phyloP scores from a whole-genome alignment of 2,888 invertebrate genomes.

The Diabrotica balteata region DNA sequence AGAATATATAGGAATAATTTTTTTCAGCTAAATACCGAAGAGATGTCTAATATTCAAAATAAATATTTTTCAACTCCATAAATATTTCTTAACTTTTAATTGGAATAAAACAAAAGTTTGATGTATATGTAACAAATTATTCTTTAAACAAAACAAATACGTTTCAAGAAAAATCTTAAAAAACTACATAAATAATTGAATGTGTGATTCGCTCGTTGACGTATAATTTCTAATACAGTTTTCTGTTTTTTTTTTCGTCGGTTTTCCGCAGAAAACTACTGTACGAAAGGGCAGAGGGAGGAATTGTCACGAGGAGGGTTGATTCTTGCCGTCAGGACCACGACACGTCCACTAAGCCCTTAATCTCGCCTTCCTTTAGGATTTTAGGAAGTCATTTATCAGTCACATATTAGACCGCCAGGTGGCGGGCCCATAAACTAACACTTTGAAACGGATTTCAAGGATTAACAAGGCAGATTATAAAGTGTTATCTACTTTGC shows the following conservation, averaged over 20 bases:
- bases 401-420: conserved; percentile 57
- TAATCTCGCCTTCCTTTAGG: conserved; percentile 60
- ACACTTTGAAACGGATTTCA: conserved; percentile 49
- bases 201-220: too few species aligned
- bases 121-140: too few species aligned
- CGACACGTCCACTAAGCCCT: conserved; percentile 59
- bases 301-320: conserved; percentile 38
- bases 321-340: conserved; percentile 54
- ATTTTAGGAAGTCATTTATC: conserved; percentile 62
- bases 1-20: too few species aligned
- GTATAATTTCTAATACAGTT: not conserved
- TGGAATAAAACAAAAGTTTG: too few species aligned
- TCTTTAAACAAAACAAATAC: too few species aligned
- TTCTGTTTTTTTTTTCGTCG: not conserved
- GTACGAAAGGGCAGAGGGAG: not conserved
- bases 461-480: conserved; percentile 48
- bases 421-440: conserved; percentile 58
- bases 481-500: conserved; percentile 19
- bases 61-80: too few species aligned
- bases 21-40: too few species aligned
- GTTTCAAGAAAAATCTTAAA: too few species aligned
- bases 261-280: not conserved
- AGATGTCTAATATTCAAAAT: too few species aligned
- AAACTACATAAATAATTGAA: too few species aligned
- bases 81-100: too few species aligned